Evolutionary conservation across 1,140 invertebrate genomes (phyloP).

Genomic region (Sinonovacula constricta): DNA sequence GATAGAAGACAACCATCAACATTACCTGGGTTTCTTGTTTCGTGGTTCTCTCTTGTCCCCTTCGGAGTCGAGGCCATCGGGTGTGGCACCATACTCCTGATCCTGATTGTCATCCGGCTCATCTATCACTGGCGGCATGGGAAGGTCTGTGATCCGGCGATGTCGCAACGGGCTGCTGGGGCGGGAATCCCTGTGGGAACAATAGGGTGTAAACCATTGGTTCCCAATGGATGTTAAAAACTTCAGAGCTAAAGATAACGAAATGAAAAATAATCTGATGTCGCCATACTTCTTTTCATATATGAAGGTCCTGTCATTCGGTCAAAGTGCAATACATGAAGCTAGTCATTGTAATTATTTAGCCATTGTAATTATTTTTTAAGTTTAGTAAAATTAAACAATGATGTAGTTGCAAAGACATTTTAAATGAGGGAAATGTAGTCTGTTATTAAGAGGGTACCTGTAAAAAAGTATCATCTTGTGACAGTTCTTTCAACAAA

Average conservation of each 20-base stretch:
- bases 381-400: too few species aligned
- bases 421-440: too few species aligned
- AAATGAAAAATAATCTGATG: too few species aligned
- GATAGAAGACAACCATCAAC: too few species aligned
- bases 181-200: constrained; percentile 32
- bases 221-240: not conserved
- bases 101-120: constrained; percentile 68
- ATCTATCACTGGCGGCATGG: constrained; percentile 74
- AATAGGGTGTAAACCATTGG: not conserved
- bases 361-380: too few species aligned
- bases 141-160: constrained; percentile 72
- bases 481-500: too few species aligned
- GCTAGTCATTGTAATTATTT: not conserved
- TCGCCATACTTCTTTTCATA: too few species aligned
- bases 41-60: constrained; percentile 50
- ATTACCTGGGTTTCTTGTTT: constrained; percentile 66
- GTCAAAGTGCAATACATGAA: not conserved
- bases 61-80: constrained; percentile 17
- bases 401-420: too few species aligned
- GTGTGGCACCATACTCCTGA: constrained; percentile 42
- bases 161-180: constrained; percentile 20
- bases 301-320: too few species aligned
- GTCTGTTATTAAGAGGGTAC: too few species aligned
- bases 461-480: too few species aligned
- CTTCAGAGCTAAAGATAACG: not conserved